These are phyloP conservation scores for Microctonus brassicae DNA, from an alignment of 2,888 invertebrate species.

Conservation along the genomic window DNA sequence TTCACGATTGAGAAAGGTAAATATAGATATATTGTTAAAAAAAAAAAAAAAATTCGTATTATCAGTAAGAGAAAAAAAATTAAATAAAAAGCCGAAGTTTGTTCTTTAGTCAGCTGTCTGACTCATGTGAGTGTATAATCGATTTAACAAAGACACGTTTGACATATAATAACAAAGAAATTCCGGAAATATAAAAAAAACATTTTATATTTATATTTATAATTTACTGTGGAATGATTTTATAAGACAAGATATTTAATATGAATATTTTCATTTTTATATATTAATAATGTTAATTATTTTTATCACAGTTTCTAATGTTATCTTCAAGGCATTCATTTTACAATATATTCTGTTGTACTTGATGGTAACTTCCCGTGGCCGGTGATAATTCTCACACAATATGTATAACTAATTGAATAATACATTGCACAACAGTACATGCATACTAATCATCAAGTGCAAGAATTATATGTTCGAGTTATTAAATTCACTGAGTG, in stretches of 20 bases:
- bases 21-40: neutral
- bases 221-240: neutral
- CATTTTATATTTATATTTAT: neutral
- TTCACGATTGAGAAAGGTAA: slow-evolving; percentile 2
- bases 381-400: neutral
- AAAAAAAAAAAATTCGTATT: too few species aligned
- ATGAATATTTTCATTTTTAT: too few species aligned
- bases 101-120: neutral
- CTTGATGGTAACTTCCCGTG: neutral
- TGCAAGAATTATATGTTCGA: neutral
- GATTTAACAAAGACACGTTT: neutral
- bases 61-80: too few species aligned
- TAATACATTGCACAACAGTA: neutral
- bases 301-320: neutral
- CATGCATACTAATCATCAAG: neutral
- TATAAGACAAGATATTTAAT: too few species aligned
- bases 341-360: neutral
- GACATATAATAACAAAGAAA: neutral
- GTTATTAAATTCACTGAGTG: neutral
- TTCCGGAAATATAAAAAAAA: neutral
- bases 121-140: neutral
- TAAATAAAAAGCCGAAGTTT: neutral
- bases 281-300: neutral
- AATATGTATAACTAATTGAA: neutral
- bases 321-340: neutral